phyloP scores from a whole-genome alignment of 2,113 vertebrate species.

The Tachycineta bicolor region DNA sequence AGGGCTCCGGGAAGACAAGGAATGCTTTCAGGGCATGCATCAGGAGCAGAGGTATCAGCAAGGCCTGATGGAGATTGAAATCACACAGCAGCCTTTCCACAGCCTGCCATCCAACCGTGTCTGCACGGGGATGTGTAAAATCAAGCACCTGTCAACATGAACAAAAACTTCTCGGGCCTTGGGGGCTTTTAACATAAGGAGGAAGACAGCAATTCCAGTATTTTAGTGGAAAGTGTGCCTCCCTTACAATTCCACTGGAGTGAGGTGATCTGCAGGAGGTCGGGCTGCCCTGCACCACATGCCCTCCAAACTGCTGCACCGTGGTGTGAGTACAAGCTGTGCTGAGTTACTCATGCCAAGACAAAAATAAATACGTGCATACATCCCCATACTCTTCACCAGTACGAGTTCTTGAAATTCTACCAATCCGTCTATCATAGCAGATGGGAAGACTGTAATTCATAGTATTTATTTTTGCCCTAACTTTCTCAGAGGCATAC shows the following conservation, averaged over 20 bases:
- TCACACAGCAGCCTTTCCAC: neutral
- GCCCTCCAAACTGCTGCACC: neutral
- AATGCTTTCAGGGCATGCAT: neutral
- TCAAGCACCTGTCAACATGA: neutral
- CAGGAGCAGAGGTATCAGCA: neutral
- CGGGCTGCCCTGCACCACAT: neutral
- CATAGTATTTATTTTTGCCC: slow-evolving; percentile 37
- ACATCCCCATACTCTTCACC: neutral
- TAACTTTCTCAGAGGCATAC: slow-evolving; percentile 27
- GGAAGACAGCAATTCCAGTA: neutral
- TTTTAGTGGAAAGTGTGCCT: neutral
- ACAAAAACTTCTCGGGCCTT: neutral
- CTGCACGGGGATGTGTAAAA: neutral
- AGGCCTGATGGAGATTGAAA: neutral
- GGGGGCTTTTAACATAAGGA: neutral
- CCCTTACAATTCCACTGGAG: neutral
- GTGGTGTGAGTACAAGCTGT: neutral
- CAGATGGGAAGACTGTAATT: slow-evolving; percentile 45
- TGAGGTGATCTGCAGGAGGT: neutral
- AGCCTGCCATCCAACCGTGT: neutral
- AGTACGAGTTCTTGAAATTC: slow-evolving; percentile 8
- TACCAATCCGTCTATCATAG: slow-evolving; percentile 44
- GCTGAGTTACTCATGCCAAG: slow-evolving; percentile 10
- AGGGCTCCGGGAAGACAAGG: neutral
- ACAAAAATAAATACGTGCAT: slow-evolving; percentile 14